These are phyloP conservation scores for Scrobipalpa costella DNA, from an alignment of 2,888 invertebrate genomes.

Conservation along the genomic window DNA sequence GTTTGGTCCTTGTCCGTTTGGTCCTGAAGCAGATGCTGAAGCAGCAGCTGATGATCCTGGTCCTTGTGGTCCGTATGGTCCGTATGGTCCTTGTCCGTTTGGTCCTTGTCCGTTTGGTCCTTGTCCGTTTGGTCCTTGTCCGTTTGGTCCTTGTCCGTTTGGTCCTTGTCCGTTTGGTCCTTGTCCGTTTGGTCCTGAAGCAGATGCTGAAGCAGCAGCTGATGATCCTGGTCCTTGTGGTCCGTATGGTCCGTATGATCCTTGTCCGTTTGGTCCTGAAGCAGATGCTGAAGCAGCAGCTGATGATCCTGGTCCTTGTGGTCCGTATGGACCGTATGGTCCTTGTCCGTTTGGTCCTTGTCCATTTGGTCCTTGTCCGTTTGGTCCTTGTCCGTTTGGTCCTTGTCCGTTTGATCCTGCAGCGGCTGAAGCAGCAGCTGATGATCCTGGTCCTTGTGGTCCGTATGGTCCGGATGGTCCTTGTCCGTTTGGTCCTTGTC, in stretches of 20 bases:
- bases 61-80: conserved; percentile 26
- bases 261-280: neutral
- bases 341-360: conserved; percentile 18
- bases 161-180: conserved; percentile 20
- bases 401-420: conserved; percentile 2
- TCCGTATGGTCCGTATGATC: conserved; percentile 12
- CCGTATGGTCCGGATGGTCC: too few relatives aligned
- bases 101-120: conserved; percentile 20
- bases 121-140: conserved; percentile 17
- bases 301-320: conserved; percentile 18
- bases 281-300: conserved; percentile 2
- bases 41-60: conserved; percentile 21
- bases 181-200: neutral
- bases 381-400: conserved; percentile 17
- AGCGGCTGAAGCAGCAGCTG: conserved; percentile 21
- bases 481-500: neutral
- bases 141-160: conserved; percentile 11
- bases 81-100: conserved; percentile 1
- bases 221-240: conserved; percentile 16
- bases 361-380: conserved; percentile 4
- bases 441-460: conserved; percentile 18
- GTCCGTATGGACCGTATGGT: conserved; percentile 11
- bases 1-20: neutral
- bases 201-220: conserved; percentile 21
- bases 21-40: neutral